These are phyloP conservation scores for Cherax destructor DNA, from an alignment of 1,140 invertebrate genomes.

Conservation along the genomic window DNA sequence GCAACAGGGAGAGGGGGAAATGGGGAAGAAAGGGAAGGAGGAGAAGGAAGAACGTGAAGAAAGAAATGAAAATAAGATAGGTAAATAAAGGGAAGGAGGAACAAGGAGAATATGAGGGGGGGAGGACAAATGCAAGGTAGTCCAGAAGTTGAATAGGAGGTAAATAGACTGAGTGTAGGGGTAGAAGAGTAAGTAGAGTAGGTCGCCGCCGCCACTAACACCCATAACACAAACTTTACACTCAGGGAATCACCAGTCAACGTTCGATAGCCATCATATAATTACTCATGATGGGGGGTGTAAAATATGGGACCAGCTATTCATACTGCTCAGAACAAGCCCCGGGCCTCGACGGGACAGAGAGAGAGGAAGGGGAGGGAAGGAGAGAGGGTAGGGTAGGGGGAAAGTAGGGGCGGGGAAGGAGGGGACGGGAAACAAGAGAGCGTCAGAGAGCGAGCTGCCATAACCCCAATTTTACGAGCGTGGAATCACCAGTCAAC, in stretches of 20 bases:
- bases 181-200: not conserved
- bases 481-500: slow-evolving; percentile 56
- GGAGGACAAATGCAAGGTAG: too few species aligned
- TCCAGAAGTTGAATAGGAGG: too few species aligned
- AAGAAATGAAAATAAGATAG: too few species aligned
- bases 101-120: too few species aligned
- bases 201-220: not conserved
- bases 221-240: slow-evolving; percentile 48
- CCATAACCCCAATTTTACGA: slow-evolving; percentile 61
- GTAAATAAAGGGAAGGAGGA: too few species aligned
- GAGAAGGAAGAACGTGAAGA: too few species aligned
- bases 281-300: slow-evolving; percentile 60
- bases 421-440: not conserved
- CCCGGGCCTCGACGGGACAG: not conserved
- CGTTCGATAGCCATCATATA: slow-evolving; percentile 55
- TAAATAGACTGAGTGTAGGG: not conserved
- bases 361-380: not conserved
- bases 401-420: not conserved
- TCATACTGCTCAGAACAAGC: slow-evolving; percentile 30
- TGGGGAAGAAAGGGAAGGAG: too few species aligned
- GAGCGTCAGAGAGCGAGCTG: slow-evolving; percentile 3
- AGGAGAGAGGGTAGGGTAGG: not conserved
- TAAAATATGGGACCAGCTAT: slow-evolving; percentile 48
- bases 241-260: slow-evolving; percentile 41
- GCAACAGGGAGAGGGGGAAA: too few species aligned